Evolutionary conservation across 2,888 invertebrate species (phyloP), one percentile per base, ranked within the genome.

Genomic region (Argyresthia goedartella): DNA sequence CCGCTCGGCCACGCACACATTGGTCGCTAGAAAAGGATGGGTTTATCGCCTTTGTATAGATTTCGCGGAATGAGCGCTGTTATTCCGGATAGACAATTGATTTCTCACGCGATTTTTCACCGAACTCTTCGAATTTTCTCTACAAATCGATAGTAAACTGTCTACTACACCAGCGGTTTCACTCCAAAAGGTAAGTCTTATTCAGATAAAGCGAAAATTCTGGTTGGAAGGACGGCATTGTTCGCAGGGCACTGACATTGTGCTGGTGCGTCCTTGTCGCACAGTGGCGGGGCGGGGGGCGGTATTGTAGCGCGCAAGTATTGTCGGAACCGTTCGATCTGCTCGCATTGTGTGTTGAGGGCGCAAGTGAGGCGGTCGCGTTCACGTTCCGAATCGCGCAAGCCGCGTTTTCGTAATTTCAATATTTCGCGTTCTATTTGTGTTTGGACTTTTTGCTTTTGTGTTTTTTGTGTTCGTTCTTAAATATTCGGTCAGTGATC

Each of bases 251-350:
- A 86, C 81, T 86, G 85, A 85, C 85, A 85, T 82, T 79, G 76
- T 80, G 67, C 80, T 75, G 77, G 78, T 80, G 82, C 81, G 82
- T 85, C 85, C 84, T 76, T 85, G 80, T 85, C 85, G 75, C 81
- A 70, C 62, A 71, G 64, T 74, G 66, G 69, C 72, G 70, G 80
- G 75, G 74, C 75, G 76, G 81, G 72, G 78, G 76, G 69, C 76
- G 77, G 77, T 76, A 84, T 86, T 85, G 85, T 85, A 81, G 81
- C 80, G 81, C 81, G 84, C 84, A 81, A 84, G 84, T 82, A 85
- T 85, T 85, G 85, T 85, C 78, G 80, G 73, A 67, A 61, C 71
- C 75, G 79, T 85, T 86, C 86, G 85, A 85, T 85, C 85, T 85
- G 81, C 73, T 68, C 78, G 84, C 85, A 86, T 86, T 86, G 86